Percentiles rank a stretch among this genome's conserved stretches.
Conservation (phyloP, 2,113 vertebrate species). For the Centropus unirufus region DNA sequence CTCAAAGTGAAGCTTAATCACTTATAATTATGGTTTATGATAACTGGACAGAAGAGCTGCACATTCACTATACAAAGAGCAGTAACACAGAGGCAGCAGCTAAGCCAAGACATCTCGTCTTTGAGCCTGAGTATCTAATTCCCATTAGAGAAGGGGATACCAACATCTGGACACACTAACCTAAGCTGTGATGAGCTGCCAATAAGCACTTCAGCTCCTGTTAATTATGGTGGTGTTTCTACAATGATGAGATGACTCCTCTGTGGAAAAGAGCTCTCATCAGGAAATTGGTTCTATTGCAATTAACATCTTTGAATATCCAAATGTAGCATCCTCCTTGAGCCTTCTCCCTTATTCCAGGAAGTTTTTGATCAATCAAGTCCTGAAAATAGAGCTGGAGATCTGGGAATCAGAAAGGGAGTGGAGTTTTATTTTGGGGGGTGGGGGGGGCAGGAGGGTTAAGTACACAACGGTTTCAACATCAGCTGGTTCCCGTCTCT, state of each 20-base stretch:
- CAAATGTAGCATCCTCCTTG: constrained; percentile 62
- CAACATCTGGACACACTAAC: neutral
- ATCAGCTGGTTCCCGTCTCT: neutral
- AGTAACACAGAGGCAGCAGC: neutral
- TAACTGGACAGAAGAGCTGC: neutral
- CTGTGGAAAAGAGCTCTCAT: constrained; percentile 52
- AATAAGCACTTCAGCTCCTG: neutral
- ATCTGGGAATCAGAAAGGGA: neutral
- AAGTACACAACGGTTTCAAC: neutral
- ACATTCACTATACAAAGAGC: neutral
- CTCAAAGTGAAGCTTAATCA: neutral
- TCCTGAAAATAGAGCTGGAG: constrained; percentile 47
- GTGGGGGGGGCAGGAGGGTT: neutral
- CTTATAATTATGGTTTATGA: neutral
- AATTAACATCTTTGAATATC: constrained; percentile 62
- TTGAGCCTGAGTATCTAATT: neutral
- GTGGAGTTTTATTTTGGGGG: neutral
- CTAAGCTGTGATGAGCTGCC: constrained; percentile 13
- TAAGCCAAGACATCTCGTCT: neutral
- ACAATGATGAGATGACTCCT: constrained; percentile 57
- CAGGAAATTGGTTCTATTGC: constrained; percentile 49
- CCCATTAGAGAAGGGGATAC: neutral
- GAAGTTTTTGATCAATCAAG: constrained; percentile 50
- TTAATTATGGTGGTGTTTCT: constrained; percentile 47
- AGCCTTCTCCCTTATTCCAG: constrained; percentile 52